Conservation (phyloP, 2,888 invertebrate species). For the Rhamnusium bicolor region DNA sequence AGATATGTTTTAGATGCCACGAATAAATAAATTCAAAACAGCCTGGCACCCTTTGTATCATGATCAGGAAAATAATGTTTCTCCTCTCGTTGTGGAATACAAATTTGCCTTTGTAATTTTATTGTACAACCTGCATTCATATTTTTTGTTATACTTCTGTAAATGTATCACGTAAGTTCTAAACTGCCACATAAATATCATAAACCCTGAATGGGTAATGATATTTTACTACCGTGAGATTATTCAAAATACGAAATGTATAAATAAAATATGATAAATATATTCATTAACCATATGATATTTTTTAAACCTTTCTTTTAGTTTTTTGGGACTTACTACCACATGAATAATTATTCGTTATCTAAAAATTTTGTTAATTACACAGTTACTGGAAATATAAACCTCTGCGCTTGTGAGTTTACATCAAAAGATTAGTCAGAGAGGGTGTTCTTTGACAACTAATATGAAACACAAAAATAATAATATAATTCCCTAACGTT, state of each 20-base stretch:
- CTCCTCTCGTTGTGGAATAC: slow-evolving; percentile 11
- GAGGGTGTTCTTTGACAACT: no score
- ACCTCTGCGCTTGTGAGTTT: no score
- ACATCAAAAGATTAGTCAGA: no score
- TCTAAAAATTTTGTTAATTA: no score
- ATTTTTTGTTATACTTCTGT: slow-evolving; percentile 23
- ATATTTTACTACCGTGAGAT: slow-evolving; percentile 7
- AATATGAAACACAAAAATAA: no score
- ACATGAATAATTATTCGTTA: no score
- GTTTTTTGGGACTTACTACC: no score
- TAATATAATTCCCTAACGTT: no score
- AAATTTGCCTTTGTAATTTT: slow-evolving; percentile 23
- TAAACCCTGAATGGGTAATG: slow-evolving; percentile 21
- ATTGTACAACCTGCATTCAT: slow-evolving; percentile 16
- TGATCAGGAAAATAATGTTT: slow-evolving; percentile 19
- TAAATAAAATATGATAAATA: slow-evolving; percentile 4
- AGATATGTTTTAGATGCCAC: no score
- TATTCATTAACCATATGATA: no score
- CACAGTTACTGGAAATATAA: no score
- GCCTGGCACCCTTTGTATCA: slow-evolving; percentile 1
- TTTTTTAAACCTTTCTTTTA: no score
- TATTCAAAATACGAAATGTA: slow-evolving; percentile 4
- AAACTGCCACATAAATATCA: slow-evolving; percentile 21
- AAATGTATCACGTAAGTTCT: slow-evolving; percentile 31
- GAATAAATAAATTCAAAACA: not conserved